A percentile compares a stretch with the other conserved stretches of the same genome.
Evolutionary conservation across 2,888 invertebrate species (phyloP).

Genomic region (Arctia plantaginis): DNA sequence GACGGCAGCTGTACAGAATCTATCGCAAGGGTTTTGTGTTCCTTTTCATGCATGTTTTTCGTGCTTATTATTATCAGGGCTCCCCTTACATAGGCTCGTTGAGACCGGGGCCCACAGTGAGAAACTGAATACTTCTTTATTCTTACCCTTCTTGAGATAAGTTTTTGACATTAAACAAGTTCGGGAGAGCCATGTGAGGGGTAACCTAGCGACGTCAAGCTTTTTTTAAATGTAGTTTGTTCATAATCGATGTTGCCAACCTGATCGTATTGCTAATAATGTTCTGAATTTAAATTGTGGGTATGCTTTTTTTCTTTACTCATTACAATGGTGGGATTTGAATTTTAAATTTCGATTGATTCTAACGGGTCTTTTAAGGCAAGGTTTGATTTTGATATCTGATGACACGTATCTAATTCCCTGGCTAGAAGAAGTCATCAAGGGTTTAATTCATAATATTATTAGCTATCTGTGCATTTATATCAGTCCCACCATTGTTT

Average conservation of each 20-base stretch:
- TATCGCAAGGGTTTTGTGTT: conserved; percentile 79
- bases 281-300: conserved; percentile 32
- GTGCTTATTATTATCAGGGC: conserved; percentile 77
- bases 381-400: conserved; percentile 3
- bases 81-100: conserved; percentile 76
- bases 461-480: conserved; percentile 31
- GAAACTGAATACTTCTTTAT: conserved; percentile 77
- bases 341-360: conserved; percentile 1
- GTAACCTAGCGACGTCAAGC: conserved; percentile 63
- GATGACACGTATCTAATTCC: not conserved
- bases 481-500: conserved; percentile 46
- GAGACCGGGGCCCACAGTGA: conserved; percentile 71
- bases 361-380: conserved; percentile 10
- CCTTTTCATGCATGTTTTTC: conserved; percentile 77
- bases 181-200: conserved; percentile 67
- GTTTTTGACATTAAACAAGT: conserved; percentile 80
- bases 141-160: conserved; percentile 77
- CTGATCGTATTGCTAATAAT: conserved; percentile 49
- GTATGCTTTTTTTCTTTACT: conserved; percentile 32
- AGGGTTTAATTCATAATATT: conserved; percentile 21
- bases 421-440: not conserved
- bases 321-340: conserved; percentile 6
- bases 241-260: conserved; percentile 55
- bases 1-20: conserved; percentile 79
- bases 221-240: conserved; percentile 50